Evolutionary conservation across 2,888 invertebrate genomes (phyloP).

Genomic region (Lordiphosa andalusiaca): DNA sequence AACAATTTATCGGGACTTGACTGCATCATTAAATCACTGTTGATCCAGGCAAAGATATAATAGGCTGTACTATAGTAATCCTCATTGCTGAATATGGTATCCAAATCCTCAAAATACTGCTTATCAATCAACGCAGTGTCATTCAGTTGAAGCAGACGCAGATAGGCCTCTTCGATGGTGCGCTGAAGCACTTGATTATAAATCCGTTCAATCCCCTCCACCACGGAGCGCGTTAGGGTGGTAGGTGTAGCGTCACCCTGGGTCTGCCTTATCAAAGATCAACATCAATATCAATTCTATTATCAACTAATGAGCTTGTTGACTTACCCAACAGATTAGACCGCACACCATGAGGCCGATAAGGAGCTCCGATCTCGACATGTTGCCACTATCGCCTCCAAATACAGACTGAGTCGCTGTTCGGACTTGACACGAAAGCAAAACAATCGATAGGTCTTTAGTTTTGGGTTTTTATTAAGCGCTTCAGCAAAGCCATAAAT

Average conservation of each 20-base stretch:
- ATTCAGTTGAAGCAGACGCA: slow-evolving; percentile 10
- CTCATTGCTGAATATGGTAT: slow-evolving; percentile 19
- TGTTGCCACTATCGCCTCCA: slow-evolving; percentile 27
- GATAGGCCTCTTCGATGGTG: slow-evolving; percentile 31
- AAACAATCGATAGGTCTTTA: slow-evolving; percentile 12
- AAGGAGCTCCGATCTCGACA: slow-evolving; percentile 29
- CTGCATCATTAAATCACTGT: slow-evolving; percentile 28
- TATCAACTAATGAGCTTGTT: slow-evolving; percentile 5
- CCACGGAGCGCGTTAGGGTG: slow-evolving; percentile 4
- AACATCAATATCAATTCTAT: slow-evolving; percentile 7
- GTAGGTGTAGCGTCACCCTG: slow-evolving; percentile 10
- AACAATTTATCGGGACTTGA: slow-evolving; percentile 32
- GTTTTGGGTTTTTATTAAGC: slow-evolving; percentile 53
- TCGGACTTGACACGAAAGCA: slow-evolving; percentile 1
- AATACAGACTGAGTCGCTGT: slow-evolving; percentile 33
- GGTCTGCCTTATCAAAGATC: slow-evolving; percentile 22
- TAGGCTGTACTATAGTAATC: slow-evolving; percentile 53
- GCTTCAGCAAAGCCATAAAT: slow-evolving; percentile 50
- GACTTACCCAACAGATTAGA: slow-evolving; percentile 49
- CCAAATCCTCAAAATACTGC: slow-evolving; percentile 45
- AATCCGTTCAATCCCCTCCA: slow-evolving; percentile 39
- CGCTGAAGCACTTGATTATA: slow-evolving; percentile 45
- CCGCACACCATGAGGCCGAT: slow-evolving; percentile 33
- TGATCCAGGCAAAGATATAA: slow-evolving; percentile 42
- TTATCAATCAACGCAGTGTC: slow-evolving; percentile 39